Conservation (phyloP, 2,888 invertebrate species). For the Mesorhabditis belari region DNA sequence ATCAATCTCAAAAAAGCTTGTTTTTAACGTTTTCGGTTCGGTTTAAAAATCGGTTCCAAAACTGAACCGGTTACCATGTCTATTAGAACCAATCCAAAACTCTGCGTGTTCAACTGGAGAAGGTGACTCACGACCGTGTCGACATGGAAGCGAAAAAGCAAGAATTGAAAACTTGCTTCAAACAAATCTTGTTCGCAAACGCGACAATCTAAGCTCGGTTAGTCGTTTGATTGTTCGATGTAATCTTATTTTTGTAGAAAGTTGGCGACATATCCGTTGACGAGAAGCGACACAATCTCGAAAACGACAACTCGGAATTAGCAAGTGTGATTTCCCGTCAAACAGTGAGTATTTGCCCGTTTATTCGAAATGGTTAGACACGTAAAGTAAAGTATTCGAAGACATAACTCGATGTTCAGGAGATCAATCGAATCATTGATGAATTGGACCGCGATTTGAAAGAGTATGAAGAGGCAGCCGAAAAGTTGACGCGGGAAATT, state of each 20-base stretch:
- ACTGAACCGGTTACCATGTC: too few relatives aligned
- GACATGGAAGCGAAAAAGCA: conserved; percentile 17
- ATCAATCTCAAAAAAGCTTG: too few relatives aligned
- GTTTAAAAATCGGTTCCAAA: too few relatives aligned
- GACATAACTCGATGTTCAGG: neutral
- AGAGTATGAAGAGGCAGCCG: conserved; percentile 1
- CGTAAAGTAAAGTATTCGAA: too few relatives aligned
- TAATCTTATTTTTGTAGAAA: conserved; percentile 2
- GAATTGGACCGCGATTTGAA: conserved; percentile 2
- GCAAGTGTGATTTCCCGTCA: conserved; percentile 29
- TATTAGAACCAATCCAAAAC: neutral
- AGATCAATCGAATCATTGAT: neutral
- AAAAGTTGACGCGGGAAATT: conserved; percentile 6
- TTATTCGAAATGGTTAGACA: too few relatives aligned
- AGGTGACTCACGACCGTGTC: conserved; percentile 55
- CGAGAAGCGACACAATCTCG: conserved; percentile 40
- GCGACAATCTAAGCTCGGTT: conserved; percentile 61
- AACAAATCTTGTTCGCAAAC: conserved; percentile 60
- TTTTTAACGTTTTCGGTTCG: too few relatives aligned
- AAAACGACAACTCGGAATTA: conserved; percentile 34
- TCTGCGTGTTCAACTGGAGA: conserved; percentile 60
- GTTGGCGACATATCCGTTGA: conserved; percentile 48
- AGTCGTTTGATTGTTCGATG: neutral
- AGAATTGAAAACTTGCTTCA: conserved; percentile 90
- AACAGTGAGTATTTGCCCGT: neutral